A percentile compares a stretch with the other conserved stretches of the same genome.
Conservation (phyloP, 2,888 invertebrate genomes). For the Sthenelais limicola region DNA sequence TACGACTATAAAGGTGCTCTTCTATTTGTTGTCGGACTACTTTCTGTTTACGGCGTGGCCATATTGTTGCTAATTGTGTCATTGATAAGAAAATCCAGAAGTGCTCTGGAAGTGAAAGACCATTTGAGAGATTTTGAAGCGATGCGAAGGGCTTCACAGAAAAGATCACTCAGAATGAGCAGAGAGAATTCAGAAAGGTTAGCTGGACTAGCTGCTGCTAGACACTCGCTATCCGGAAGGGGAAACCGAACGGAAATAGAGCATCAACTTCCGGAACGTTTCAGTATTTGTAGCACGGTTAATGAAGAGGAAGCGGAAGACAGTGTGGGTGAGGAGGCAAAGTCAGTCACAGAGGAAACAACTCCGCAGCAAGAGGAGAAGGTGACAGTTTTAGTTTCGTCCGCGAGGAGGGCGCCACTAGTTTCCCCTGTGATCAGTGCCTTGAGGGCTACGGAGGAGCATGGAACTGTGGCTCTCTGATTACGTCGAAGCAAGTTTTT, state of each 20-base stretch:
- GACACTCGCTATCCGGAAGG: too few species aligned
- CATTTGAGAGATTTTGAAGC: conserved; percentile 37
- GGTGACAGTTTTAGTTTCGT: too few species aligned
- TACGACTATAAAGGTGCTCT: conserved; percentile 41
- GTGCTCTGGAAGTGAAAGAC: conserved; percentile 33
- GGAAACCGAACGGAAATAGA: too few species aligned
- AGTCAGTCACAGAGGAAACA: too few species aligned
- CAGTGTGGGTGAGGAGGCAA: too few species aligned
- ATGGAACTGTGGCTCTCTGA: background rate
- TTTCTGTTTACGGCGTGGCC: conserved; percentile 27
- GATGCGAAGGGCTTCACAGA: conserved; percentile 32
- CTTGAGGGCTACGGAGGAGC: background rate
- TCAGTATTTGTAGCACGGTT: too few species aligned
- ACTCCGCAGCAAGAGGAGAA: too few species aligned
- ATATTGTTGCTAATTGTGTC: conserved; percentile 36
- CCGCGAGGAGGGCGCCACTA: background rate
- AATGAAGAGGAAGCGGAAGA: too few species aligned
- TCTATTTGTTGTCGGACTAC: conserved; percentile 35
- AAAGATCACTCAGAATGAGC: conserved; percentile 16
- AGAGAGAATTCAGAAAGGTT: too few species aligned
- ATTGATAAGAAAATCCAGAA: conserved; percentile 26
- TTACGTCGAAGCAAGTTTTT: too few species aligned
- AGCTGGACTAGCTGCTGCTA: too few species aligned
- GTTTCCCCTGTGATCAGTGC: conserved; percentile 10
- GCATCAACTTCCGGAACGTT: too few species aligned